Percentiles rank a stretch among this genome's conserved stretches.
phyloP scores from a whole-genome alignment of 2,113 vertebrate species.

The Neolamprologus kungweensis region DNA sequence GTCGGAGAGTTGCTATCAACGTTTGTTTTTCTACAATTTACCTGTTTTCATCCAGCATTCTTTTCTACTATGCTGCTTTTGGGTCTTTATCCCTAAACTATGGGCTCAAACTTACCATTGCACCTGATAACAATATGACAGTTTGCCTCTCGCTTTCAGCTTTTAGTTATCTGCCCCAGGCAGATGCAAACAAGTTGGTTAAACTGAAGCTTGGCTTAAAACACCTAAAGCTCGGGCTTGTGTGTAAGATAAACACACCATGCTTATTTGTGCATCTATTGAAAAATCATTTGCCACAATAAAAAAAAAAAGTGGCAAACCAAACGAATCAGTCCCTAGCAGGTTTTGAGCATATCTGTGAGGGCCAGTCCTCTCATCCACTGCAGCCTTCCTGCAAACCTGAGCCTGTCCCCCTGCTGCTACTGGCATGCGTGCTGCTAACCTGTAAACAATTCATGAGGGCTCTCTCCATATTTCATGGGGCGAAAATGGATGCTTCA shows the following conservation, averaged over 20 bases:
- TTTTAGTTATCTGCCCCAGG: not conserved
- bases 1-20: not conserved
- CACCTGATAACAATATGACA: not conserved
- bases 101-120: not conserved
- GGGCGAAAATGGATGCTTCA: constrained; percentile 62
- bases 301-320: not conserved
- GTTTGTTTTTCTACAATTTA: not conserved
- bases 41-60: not conserved
- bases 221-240: not conserved
- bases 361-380: not conserved
- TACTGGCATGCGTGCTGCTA: constrained; percentile 27
- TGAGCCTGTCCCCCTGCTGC: constrained; percentile 6
- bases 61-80: not conserved
- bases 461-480: constrained; percentile 68
- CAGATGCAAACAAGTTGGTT: not conserved
- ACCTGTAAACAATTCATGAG: constrained; percentile 72
- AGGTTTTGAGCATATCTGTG: not conserved
- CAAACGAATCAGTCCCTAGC: not conserved
- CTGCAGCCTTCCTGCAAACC: constrained; percentile 12
- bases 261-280: not conserved
- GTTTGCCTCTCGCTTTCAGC: not conserved
- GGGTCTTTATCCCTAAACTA: not conserved
- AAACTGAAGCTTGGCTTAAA: not conserved
- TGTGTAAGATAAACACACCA: not conserved
- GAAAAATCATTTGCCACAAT: not conserved